Evolutionary conservation across 2,888 invertebrate genomes (phyloP).

Genomic region (Onthophagus sagittarius): DNA sequence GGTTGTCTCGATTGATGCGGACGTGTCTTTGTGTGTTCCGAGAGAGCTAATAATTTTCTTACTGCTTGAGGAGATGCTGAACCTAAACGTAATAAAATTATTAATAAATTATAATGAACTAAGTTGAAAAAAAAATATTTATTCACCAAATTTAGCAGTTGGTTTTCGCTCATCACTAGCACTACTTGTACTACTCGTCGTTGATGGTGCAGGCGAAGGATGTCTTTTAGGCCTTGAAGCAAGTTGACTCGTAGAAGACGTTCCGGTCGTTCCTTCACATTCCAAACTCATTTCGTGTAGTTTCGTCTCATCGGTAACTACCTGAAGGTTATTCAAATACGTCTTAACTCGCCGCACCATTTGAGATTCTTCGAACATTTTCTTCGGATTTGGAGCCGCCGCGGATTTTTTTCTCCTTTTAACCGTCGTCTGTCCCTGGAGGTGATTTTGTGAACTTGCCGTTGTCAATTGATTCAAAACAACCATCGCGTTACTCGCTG

Average conservation of each 20-base stretch:
- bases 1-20: constrained; percentile 79
- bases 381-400: constrained; percentile 91
- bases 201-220: constrained; percentile 89
- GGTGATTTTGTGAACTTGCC: constrained; percentile 57
- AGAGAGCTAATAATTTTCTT: constrained; percentile 87
- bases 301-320: constrained; percentile 87
- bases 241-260: constrained; percentile 40
- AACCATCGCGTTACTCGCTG: constrained; percentile 84
- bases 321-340: constrained; percentile 88
- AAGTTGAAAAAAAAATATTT: constrained; percentile 3
- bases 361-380: constrained; percentile 98
- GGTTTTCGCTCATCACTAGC: constrained; percentile 69
- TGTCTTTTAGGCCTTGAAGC: constrained; percentile 64
- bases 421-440: constrained; percentile 73
- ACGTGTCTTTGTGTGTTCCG: constrained; percentile 82
- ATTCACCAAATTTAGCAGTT: constrained; percentile 63
- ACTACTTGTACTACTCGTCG: constrained; percentile 87
- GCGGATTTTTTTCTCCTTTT: constrained; percentile 86
- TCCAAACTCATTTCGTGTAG: constrained; percentile 85
- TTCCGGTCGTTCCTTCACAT: constrained; percentile 68
- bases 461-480: constrained; percentile 83
- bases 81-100: constrained; percentile 49
- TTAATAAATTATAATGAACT: neutral
- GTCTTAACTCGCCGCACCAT: constrained; percentile 97
- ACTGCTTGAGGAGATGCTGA: constrained; percentile 97